Conservation (phyloP, 2,797 vertebrate genomes). For the Myotis vivesi region DNA sequence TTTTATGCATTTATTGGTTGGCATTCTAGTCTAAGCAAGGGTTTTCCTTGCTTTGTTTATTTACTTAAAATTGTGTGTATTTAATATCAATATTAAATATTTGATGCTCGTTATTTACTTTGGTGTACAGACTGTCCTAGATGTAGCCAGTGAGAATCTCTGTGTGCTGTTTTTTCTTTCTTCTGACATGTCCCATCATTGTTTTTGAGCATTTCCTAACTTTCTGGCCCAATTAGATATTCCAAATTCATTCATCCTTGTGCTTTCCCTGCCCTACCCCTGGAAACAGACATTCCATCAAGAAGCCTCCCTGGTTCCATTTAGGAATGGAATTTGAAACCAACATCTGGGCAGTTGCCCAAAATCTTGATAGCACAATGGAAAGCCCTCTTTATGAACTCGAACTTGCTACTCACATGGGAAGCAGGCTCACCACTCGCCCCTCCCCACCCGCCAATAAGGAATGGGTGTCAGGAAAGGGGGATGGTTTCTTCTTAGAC, state of each 20-base stretch:
- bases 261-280: neutral
- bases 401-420: neutral
- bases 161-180: neutral
- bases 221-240: neutral
- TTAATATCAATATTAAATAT: neutral
- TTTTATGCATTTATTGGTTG: neutral
- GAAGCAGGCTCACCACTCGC: neutral
- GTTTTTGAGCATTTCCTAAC: neutral
- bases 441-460: neutral
- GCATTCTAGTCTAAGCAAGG: neutral
- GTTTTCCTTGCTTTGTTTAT: neutral
- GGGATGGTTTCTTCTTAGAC: neutral
- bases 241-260: neutral
- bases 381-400: constrained; percentile 44
- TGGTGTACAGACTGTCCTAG: neutral
- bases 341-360: constrained; percentile 10
- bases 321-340: constrained; percentile 55
- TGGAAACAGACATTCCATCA: neutral
- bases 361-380: constrained; percentile 39
- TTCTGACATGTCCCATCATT: neutral
- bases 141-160: neutral
- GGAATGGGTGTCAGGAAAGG: neutral
- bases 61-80: neutral
- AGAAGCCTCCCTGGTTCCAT: neutral
- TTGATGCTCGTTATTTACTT: neutral